These are phyloP conservation scores for Cataglyphis cursor DNA, from an alignment of 2,888 invertebrate species.

Conservation along the genomic window DNA sequence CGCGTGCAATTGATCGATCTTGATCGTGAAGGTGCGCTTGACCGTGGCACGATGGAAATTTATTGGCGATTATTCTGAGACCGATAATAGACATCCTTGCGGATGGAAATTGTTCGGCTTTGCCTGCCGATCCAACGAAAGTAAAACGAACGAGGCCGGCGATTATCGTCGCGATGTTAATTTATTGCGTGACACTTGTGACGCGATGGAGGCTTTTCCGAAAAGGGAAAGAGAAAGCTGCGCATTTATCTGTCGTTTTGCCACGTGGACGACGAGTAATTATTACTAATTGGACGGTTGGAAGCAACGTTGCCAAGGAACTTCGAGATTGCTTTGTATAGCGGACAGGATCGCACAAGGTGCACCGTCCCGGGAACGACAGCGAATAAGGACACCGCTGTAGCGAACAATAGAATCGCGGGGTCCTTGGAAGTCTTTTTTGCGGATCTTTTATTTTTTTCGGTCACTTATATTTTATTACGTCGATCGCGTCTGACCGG, in stretches of 20 bases:
- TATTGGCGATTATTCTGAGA: slow-evolving; percentile 72
- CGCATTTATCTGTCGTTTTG: slow-evolving; percentile 62
- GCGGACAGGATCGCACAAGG: slow-evolving; percentile 5
- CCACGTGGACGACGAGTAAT: slow-evolving; percentile 61
- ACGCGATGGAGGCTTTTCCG: slow-evolving; percentile 22
- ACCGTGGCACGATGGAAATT: slow-evolving; percentile 62
- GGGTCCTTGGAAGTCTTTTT: slow-evolving; percentile 23
- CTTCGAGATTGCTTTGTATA: slow-evolving; percentile 39
- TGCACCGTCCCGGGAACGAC: background rate
- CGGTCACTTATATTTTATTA: slow-evolving; percentile 44
- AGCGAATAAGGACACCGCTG: slow-evolving; percentile 24
- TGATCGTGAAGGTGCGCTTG: slow-evolving; percentile 18
- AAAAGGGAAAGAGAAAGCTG: background rate
- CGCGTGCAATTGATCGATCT: slow-evolving; percentile 56
- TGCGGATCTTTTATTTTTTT: slow-evolving; percentile 62
- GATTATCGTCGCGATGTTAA: slow-evolving; percentile 71
- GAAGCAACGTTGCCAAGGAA: slow-evolving; percentile 18
- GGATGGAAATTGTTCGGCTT: slow-evolving; percentile 54
- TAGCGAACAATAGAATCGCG: slow-evolving; percentile 63
- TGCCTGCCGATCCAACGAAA: slow-evolving; percentile 46
- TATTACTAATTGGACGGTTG: slow-evolving; percentile 67
- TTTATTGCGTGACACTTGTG: slow-evolving; percentile 62
- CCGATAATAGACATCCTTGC: slow-evolving; percentile 67
- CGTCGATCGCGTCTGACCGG: slow-evolving; percentile 48
- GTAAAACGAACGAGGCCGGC: slow-evolving; percentile 52